Conservation (phyloP, 2,888 invertebrate species). For the Heteromurus nitidus region DNA sequence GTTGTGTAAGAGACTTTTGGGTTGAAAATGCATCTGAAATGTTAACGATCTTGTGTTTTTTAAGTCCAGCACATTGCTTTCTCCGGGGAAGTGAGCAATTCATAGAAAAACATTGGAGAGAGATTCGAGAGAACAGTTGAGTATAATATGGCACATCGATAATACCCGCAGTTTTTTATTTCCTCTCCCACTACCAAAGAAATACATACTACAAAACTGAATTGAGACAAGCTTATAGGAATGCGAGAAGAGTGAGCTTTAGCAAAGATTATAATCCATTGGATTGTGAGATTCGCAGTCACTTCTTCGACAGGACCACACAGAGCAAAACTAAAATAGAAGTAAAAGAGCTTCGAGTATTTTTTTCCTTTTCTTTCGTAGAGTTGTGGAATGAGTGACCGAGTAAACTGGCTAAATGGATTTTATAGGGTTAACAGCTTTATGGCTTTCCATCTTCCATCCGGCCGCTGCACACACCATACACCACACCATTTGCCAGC, state of each 20-base stretch:
- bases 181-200: not conserved
- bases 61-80: conserved; percentile 18
- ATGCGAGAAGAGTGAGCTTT: conserved; percentile 42
- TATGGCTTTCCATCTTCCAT: conserved; percentile 52
- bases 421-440: conserved; percentile 61
- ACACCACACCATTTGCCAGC: not conserved
- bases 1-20: too few species aligned
- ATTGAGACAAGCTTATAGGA: conserved; percentile 8
- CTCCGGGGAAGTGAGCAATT: conserved; percentile 35
- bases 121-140: not conserved
- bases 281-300: conserved; percentile 14
- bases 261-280: conserved; percentile 45
- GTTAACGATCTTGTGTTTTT: conserved; percentile 55
- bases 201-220: not conserved
- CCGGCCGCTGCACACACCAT: conserved; percentile 4
- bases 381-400: conserved; percentile 51
- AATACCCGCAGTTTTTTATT: conserved; percentile 4
- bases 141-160: too few species aligned
- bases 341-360: not conserved
- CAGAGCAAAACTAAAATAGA: not conserved
- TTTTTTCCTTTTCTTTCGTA: too few species aligned
- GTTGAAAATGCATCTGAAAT: conserved; percentile 41
- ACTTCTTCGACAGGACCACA: conserved; percentile 35
- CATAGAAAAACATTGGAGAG: conserved; percentile 1
- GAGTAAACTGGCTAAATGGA: conserved; percentile 61